Base-by-base conservation (phyloP, 2,113 vertebrate species). In the Oceanites oceanicus region DNA sequence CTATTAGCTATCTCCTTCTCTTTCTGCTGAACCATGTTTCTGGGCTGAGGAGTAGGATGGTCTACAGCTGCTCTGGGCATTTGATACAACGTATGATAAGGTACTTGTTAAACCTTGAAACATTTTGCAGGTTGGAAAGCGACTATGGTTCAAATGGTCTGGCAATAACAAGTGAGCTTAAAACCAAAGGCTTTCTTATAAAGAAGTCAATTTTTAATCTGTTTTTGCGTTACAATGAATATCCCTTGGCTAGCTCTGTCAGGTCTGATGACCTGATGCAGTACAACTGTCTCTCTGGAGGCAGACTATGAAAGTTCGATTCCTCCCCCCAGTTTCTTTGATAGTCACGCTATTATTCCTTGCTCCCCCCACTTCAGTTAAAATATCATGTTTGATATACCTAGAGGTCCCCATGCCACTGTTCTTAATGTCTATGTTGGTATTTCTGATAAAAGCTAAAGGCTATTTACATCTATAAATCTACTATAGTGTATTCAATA, bases 391-490 rank as follows among this genome's bases (percentile, higher is more conserved):
- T 90, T 75, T 84, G 65, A 58, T 62, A 42, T 36, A 86, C 20
- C 32, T 59, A 40, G n/a, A 83, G 42, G 36, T 52, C 47, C 23
- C 61, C 56, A 6, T 0, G 0, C 34, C 81, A 26, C 23, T 5
- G 1, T 71, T 71, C 56, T 85, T 92, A 72, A 78, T 53, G 49
- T 58, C 50, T 72, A 11, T 67, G 14, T 76, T 91, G 42, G 58
- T 89, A 66, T 72, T 94, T 92, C 53, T 79, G 66, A 72, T 89
- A 78, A 87, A 91, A 92, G 52, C 59, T 96, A 72, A 89, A 84
- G 58, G 70, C 34, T 92, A 66, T 92, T 96, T 89, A 68, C 36
- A 78, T 81, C 66, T 8, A 9, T 91, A 74, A 78, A 78, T 87
- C 66, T 81, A 72, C 56, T 75, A 38, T 12, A 13, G 32, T 22